A percentile compares a stretch with the other conserved stretches of the same genome.
These are phyloP conservation scores for Nymphalis io DNA, from an alignment of 1,140 invertebrate species.

Conservation along the genomic window DNA sequence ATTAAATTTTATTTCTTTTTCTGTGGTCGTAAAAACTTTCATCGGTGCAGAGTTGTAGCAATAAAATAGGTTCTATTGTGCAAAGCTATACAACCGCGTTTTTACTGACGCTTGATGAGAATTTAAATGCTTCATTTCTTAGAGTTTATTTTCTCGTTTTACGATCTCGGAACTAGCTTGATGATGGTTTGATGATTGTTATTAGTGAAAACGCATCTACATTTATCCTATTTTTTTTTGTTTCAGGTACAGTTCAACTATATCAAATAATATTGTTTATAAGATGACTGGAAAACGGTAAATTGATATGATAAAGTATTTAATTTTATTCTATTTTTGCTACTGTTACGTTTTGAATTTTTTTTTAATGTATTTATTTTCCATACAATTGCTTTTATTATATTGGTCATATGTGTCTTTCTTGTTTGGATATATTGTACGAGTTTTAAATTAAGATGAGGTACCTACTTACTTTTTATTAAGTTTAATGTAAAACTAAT, in stretches of 20 bases:
- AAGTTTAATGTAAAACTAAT: too few relatives aligned
- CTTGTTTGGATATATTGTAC: too few relatives aligned
- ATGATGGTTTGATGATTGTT: conserved; percentile 38
- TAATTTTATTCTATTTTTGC: too few relatives aligned
- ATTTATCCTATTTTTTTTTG: conserved; percentile 34
- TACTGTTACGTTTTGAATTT: too few relatives aligned
- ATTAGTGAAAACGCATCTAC: conserved; percentile 26
- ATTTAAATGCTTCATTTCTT: conserved; percentile 40
- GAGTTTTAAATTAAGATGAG: too few relatives aligned
- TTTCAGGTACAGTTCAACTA: conserved; percentile 43
- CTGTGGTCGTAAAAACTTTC: conserved; percentile 51
- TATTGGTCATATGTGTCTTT: too few relatives aligned
- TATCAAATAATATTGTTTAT: neutral
- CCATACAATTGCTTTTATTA: too few relatives aligned
- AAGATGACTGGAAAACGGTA: neutral
- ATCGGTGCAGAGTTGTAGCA: conserved; percentile 35
- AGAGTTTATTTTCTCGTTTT: conserved; percentile 34
- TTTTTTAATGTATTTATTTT: too few relatives aligned
- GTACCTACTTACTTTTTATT: too few relatives aligned
- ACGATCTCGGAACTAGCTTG: conserved; percentile 31
- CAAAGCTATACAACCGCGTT: conserved; percentile 13
- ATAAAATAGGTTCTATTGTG: conserved; percentile 35
- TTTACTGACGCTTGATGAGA: conserved; percentile 45
- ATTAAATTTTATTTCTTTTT: conserved; percentile 20
- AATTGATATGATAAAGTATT: too few relatives aligned